Base-by-base conservation (phyloP, 2,797 vertebrate genomes). In the Cyclopterus lumpus region DNA sequence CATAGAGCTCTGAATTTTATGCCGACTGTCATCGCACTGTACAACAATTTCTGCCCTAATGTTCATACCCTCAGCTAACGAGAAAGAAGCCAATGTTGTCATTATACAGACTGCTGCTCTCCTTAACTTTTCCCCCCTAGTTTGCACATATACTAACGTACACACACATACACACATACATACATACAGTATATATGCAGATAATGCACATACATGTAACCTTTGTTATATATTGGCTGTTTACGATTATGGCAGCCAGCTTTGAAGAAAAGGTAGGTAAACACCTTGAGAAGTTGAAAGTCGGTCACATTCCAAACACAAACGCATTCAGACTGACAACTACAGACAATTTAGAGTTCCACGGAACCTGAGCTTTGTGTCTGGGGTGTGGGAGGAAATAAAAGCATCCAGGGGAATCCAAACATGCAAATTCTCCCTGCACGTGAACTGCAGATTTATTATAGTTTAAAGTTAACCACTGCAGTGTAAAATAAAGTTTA, bases 1-100 rank as follows among this genome's bases (percentile, higher is more conserved):
- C 26, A 51, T 36, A 57, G 30, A 63, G 51, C 40, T 62, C 42
- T 70, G 62, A 44, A 30, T 51, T 81, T 84, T 71, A 61, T 79
- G 72, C 70, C 75, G 74, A 79, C 77, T 16, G 11, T 11, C 44
- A 68, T 46, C 3, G 9, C 63, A 64, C 30, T 53, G 53, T 42
- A 70, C 44, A 60, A 36, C 24, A 67, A n/a, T 53, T 42, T 69
- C n/a, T 61, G 10, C 48, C 28, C 34, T 44, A 30, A 68, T 67
- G 38, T 49, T 8, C 48, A 18, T 0, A 18, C 7, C 48, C 59
- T 64, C 34, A 26, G 55, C 51, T 24, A 59, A 55, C 22, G 54
- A 44, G 20, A 74, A 64, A 75, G 18, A 75, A 58, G 59, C 77
- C 70, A 61, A 73, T 69, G 6, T 15, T 53, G 28, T 61, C 30